Conservation (phyloP, 2,797 vertebrate genomes). For the Mus spretus region DNA sequence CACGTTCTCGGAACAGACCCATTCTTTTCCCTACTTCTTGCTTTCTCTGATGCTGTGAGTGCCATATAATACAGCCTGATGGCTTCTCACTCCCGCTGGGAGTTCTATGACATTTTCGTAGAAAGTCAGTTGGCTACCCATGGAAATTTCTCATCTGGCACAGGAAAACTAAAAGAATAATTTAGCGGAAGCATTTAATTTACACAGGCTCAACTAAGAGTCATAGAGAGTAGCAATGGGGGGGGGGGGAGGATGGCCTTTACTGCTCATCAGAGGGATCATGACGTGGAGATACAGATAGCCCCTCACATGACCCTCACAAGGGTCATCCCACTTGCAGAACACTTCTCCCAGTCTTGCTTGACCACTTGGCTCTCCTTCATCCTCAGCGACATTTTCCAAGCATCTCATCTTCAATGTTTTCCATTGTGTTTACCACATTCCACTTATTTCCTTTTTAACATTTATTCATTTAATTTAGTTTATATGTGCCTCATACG, state of each 20-base stretch:
- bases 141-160: not conserved
- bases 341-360: not conserved
- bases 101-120: too few species aligned
- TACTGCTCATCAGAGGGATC: not conserved
- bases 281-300: not conserved
- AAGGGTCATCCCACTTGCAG: not conserved
- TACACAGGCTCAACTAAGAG: not conserved
- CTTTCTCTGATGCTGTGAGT: not conserved
- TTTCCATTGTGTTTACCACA: not conserved
- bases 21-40: not conserved
- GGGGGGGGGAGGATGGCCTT: too few species aligned
- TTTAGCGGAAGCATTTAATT: not conserved
- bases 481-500: not conserved
- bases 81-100: too few species aligned
- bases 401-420: not conserved
- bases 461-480: not conserved
- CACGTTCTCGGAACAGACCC: not conserved
- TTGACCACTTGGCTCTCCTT: not conserved
- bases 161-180: conserved; percentile 23
- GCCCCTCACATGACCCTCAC: not conserved
- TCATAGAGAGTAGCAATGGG: not conserved
- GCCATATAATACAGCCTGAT: not conserved
- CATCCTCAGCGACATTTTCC: not conserved
- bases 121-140: not conserved
- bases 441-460: not conserved